Evolutionary conservation across 2,113 vertebrate species (phyloP).

Genomic region (Gallinago undulata): DNA sequence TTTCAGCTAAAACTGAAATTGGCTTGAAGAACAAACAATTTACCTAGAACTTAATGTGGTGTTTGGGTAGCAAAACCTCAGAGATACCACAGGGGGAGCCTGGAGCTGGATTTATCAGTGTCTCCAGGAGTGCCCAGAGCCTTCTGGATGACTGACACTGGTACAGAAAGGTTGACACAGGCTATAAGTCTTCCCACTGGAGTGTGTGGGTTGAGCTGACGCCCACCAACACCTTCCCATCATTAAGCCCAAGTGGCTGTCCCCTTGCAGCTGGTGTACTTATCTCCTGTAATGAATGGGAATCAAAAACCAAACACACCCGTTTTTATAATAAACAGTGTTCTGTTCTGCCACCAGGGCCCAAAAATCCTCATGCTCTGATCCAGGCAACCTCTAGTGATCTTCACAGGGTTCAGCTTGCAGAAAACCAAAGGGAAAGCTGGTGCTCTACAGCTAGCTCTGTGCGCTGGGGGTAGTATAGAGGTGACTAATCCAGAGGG

Average conservation of each 20-base stretch:
- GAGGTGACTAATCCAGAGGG: neutral
- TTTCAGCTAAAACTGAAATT: neutral
- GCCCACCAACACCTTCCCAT: neutral
- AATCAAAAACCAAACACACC: neutral
- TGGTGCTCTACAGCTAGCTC: neutral
- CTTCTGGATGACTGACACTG: neutral
- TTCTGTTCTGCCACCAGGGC: neutral
- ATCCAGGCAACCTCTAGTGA: neutral
- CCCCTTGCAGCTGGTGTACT: neutral
- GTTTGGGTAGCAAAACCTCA: neutral
- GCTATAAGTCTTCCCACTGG: neutral
- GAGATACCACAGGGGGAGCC: neutral
- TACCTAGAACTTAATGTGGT: neutral
- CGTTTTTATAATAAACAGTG: neutral
- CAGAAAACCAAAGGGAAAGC: neutral
- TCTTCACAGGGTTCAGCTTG: neutral
- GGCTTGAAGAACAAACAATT: neutral
- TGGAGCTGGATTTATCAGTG: neutral
- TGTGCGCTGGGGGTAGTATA: neutral
- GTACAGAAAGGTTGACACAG: neutral
- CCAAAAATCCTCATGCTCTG: neutral
- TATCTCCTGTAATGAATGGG: neutral
- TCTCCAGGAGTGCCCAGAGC: neutral
- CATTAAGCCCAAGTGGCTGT: neutral
- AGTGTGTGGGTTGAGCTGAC: neutral